A percentile compares a stretch with the other conserved stretches of the same genome.
phyloP scores from a whole-genome alignment of 2,797 vertebrate species.

The Diplodus sargus region DNA sequence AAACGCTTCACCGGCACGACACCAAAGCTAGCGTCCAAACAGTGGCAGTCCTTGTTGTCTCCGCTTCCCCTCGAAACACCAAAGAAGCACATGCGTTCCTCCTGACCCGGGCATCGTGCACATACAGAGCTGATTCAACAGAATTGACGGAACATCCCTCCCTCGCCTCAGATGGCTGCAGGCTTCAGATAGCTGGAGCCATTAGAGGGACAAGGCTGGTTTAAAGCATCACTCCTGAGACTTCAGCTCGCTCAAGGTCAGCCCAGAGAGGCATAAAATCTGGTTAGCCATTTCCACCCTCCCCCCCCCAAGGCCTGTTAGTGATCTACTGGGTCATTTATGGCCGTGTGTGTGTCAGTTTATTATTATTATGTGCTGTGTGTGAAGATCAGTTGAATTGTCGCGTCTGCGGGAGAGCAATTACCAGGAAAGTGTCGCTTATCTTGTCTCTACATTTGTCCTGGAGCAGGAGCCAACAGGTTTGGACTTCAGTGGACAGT shows the following conservation, averaged over 20 bases:
- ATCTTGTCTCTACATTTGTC: conserved; percentile 2
- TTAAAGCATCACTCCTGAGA: conserved; percentile 49
- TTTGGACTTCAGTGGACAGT: conserved; percentile 43
- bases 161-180: conserved; percentile 25
- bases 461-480: conserved; percentile 4
- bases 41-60: conserved; percentile 75
- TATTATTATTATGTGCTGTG: conserved; percentile 5
- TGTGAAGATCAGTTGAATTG: background rate
- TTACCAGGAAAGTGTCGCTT: background rate
- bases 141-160: conserved; percentile 47
- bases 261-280: conserved; percentile 67
- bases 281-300: conserved; percentile 73
- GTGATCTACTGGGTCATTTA: conserved; percentile 30
- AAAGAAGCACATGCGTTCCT: conserved; percentile 79
- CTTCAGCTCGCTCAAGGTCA: conserved; percentile 67
- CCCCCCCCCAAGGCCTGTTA: conserved; percentile 21
- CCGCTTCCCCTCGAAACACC: conserved; percentile 56
- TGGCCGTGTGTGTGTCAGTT: background rate
- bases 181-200: conserved; percentile 28
- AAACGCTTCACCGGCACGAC: conserved; percentile 30
- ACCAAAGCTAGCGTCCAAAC: conserved; percentile 49
- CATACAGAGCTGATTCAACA: conserved; percentile 65
- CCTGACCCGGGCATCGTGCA: conserved; percentile 66
- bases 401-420: background rate
- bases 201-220: conserved; percentile 30